Conservation (phyloP, 2,113 vertebrate genomes). For the Athene cunicularia region DNA sequence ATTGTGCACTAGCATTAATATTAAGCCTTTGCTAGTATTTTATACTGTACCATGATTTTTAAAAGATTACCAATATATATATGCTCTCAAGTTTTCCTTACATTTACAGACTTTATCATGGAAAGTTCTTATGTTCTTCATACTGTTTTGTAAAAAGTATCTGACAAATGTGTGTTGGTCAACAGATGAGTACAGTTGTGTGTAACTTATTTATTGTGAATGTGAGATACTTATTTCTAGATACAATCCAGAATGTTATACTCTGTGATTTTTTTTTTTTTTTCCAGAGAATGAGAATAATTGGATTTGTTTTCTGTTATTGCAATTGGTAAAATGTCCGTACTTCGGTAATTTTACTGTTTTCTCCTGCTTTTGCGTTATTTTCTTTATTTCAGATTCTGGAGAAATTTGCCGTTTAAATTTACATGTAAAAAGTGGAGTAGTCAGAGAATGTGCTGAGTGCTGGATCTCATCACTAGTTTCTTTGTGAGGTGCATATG, state of each 20-base stretch:
- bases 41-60: neutral
- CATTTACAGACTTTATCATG: neutral
- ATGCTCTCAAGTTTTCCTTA: neutral
- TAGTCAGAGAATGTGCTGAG: neutral
- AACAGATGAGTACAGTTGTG: neutral
- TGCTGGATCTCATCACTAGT: neutral
- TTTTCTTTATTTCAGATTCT: neutral
- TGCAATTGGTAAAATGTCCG: neutral
- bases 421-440: neutral
- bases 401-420: neutral
- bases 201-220: neutral
- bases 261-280: neutral
- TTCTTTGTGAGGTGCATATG: neutral
- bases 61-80: neutral
- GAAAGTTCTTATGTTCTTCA: neutral
- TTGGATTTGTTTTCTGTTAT: neutral
- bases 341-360: neutral
- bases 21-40: neutral
- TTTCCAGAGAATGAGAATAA: neutral
- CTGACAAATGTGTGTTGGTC: neutral
- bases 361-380: neutral
- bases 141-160: neutral
- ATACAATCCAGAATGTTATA: neutral
- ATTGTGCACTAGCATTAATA: neutral
- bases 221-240: neutral